Evolutionary conservation across 2,113 vertebrate genomes (phyloP).

Genomic region (Macaca nemestrina): DNA sequence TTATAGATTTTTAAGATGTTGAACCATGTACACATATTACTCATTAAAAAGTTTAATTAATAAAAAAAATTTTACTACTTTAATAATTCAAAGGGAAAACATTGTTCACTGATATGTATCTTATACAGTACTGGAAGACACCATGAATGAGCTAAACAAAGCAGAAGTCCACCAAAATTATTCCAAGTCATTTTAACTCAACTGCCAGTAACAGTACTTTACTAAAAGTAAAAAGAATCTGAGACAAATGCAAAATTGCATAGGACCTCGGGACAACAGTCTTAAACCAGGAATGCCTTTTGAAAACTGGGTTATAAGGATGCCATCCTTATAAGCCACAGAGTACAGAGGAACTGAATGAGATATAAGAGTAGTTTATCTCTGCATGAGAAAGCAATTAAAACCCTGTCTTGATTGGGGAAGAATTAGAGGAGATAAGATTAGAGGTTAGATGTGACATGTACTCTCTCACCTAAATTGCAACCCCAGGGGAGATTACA

Average conservation of each 20-base stretch:
- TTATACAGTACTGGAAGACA: background rate
- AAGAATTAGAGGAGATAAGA: background rate
- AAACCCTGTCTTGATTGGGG: background rate
- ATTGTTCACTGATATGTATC: background rate
- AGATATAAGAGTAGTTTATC: background rate
- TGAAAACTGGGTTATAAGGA: background rate
- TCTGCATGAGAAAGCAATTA: background rate
- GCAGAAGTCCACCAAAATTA: background rate
- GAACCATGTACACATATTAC: background rate
- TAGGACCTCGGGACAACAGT: background rate
- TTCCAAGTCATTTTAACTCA: background rate
- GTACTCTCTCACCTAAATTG: background rate
- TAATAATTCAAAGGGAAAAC: background rate
- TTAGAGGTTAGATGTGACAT: no score
- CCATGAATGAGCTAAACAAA: background rate
- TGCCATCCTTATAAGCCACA: background rate
- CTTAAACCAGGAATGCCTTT: background rate
- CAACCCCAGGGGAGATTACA: background rate
- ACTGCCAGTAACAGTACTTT: background rate
- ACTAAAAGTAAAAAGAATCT: background rate
- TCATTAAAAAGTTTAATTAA: background rate
- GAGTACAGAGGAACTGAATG: background rate
- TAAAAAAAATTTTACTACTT: background rate
- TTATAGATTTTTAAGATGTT: background rate
- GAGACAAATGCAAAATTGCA: background rate